Base-by-base conservation (phyloP, 1,140 invertebrate genomes). In the Drosophila seguyi region DNA sequence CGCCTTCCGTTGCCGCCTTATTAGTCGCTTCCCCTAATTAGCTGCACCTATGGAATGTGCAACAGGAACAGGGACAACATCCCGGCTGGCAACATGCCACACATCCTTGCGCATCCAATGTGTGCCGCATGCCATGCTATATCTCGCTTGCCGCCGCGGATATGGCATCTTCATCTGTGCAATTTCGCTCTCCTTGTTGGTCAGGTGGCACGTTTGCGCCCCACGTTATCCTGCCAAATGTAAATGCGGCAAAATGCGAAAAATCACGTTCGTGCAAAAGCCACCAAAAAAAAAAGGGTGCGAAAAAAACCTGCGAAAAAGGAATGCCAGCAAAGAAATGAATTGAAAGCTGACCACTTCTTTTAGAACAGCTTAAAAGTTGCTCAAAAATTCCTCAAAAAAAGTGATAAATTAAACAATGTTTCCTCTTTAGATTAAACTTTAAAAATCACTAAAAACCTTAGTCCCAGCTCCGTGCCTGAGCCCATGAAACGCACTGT, bases 1-100 rank as follows among this genome's bases (percentile, higher is more conserved):
- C 61, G 69, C 44, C n/a, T 61, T 57, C 69, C 71, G 82, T 58
- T 86, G 67, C 52, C 72, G 83, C 52, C 82, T 78, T 78, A 72
- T 81, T 81, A 75, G 83, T 62, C 78, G 61, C 59, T 80, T 85
- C 79, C 81, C 82, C 75, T 75, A 83, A 84, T 84, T 84, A 84
- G 59, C 55, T 50, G 66, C 67, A 73, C 69, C 69, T 50, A 18
- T 47, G 52, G 52, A 53, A 73, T 47, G 67, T 72, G 69, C 67
- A 71, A 69, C 63, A 56, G 63, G 66, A 72, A 72, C 53, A 34
- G 29, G n/a, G 13, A 16, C 65, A 20, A 6, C 25, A 47, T 29
- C 10, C 63, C 58, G 42, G 42, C 25, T 36, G 36, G 16, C 31
- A 38, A 10, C 31, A 22, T 39, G 47, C 38, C 31, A 50, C 48